These are phyloP conservation scores for Osmerus eperlanus DNA, from an alignment of 2,113 vertebrate genomes.

Conservation along the genomic window DNA sequence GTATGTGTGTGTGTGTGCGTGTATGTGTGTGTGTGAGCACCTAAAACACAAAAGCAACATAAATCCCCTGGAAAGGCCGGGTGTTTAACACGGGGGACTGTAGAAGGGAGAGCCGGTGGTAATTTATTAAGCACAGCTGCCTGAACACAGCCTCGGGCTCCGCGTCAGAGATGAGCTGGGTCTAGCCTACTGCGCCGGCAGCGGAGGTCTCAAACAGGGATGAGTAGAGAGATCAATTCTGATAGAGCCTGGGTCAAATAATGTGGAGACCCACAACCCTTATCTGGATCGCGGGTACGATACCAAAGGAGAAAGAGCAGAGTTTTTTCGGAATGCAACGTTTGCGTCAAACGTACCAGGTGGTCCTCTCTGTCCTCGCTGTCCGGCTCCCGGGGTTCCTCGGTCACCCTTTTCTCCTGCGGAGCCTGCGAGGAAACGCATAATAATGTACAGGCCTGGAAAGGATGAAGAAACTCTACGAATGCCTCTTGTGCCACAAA, in stretches of 20 bases:
- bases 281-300: neutral
- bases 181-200: neutral
- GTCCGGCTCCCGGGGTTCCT: conserved; percentile 76
- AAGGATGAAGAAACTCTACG: no score
- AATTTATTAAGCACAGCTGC: conserved; percentile 2
- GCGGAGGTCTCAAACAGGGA: neutral
- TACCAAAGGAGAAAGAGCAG: neutral
- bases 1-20: neutral
- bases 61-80: conserved; percentile 1
- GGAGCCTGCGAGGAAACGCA: conserved; percentile 68
- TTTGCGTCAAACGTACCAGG: conserved; percentile 73
- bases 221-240: neutral
- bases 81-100: conserved; percentile 5
- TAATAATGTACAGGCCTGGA: neutral
- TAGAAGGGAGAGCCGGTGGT: neutral
- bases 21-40: neutral
- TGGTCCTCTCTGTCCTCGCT: conserved; percentile 83
- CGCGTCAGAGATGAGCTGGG: neutral
- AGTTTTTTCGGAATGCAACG: neutral
- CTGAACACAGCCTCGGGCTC: neutral
- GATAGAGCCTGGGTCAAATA: neutral
- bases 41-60: neutral
- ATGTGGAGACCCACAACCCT: neutral
- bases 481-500: no score
- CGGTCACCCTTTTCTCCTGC: conserved; percentile 92